Base-by-base conservation (phyloP, 2,888 invertebrate species). In the Philonicus albiceps region DNA sequence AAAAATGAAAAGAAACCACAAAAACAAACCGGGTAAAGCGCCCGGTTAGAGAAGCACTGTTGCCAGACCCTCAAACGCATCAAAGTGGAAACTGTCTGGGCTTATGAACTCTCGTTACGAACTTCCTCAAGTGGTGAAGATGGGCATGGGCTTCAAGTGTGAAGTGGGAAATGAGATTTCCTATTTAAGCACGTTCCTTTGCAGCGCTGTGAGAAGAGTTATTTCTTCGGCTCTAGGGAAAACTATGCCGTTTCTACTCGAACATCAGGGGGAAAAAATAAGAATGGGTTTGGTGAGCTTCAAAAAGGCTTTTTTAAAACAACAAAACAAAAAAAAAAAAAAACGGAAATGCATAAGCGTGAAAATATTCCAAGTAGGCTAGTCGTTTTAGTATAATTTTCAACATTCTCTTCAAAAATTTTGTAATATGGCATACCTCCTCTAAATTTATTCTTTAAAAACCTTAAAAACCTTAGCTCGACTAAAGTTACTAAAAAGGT, bases 41-140 rank as follows among this genome's bases (percentile, higher is more conserved):
- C 31, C 55, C 34, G n/a, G 16, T 13, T 43, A 43, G 31, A 27
- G 11, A 31, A 31, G 16, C 78, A 43, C 49, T 64, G 81, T 83
- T 83, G 81, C 81, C 81, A 83, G 37, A 83, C 73, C 27, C 84
- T 84, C 84, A 40, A 19, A 73, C 37, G 43, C 43, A 73, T 84
- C 73, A 84, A 84, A 72, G 40, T 84, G 64, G 31, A 73, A 53
- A 73, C 34, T 22, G 43, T 64, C 78, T 31, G 40, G 43, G 49
- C 43, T 55, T 55, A 81, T 55, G 55, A 49, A 81, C 81, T 81
- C 49, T 30, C 55, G 34, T 53, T 53, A 27, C 53, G 81, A 81
- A 81, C 43, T 78, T 78, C 78, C 78, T 78, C 16, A 30, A 78
- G 78, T 78, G 78, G 19, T 37, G 78, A 43, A 78, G 78, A 43